phyloP scores from a whole-genome alignment of 1,140 invertebrate genomes.

The Ericerus pela region DNA sequence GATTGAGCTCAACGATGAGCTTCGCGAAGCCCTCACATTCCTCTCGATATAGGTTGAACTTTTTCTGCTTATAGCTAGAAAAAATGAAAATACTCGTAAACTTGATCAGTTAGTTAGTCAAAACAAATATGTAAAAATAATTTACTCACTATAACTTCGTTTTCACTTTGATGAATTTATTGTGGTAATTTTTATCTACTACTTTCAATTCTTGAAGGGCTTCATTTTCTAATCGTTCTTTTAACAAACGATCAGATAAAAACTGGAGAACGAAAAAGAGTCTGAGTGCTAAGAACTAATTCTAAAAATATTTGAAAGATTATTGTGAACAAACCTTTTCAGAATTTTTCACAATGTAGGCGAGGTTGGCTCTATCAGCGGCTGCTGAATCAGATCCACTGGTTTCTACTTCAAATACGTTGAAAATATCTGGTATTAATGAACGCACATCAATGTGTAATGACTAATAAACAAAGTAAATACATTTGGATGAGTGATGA shows the following conservation, averaged over 20 bases:
- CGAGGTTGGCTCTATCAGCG: constrained; percentile 55
- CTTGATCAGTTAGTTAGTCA: background rate
- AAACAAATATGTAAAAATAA: constrained; percentile 14
- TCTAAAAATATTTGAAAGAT: constrained; percentile 14
- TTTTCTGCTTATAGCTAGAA: constrained; percentile 94
- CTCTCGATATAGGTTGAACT: constrained; percentile 96
- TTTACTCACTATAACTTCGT: constrained; percentile 90
- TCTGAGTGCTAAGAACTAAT: background rate
- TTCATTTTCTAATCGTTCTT: constrained; percentile 86
- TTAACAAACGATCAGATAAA: constrained; percentile 68
- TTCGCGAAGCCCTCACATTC: constrained; percentile 99
- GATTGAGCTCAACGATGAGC: constrained; percentile 88
- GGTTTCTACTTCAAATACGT: constrained; percentile 62
- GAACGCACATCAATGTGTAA: constrained; percentile 55
- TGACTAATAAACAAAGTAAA: constrained; percentile 11
- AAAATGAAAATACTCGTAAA: constrained; percentile 23
- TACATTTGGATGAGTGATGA: too few relatives aligned
- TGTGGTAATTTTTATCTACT: constrained; percentile 81
- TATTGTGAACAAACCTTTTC: constrained; percentile 41
- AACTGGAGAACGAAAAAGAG: constrained; percentile 36
- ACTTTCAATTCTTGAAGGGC: constrained; percentile 82
- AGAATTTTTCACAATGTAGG: constrained; percentile 57
- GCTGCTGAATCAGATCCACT: constrained; percentile 36
- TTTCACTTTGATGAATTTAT: constrained; percentile 95
- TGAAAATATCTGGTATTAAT: constrained; percentile 60